Conservation (phyloP, 2,113 vertebrate genomes). For the Oceanodroma tethys region DNA sequence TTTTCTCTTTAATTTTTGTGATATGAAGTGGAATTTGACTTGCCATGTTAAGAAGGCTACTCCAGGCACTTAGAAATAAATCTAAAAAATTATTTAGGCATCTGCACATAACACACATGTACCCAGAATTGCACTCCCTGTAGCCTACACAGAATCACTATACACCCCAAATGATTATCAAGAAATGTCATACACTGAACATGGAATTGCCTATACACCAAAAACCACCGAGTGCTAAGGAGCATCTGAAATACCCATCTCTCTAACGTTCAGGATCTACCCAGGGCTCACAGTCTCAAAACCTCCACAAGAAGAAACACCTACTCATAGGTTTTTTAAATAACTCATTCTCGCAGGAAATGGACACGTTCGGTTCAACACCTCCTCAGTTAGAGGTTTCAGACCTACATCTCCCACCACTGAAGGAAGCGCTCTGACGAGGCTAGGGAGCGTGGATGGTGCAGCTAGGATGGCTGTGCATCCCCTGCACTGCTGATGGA, state of each 20-base stretch:
- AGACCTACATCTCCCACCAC: background rate
- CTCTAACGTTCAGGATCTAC: background rate
- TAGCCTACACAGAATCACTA: background rate
- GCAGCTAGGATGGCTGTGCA: accelerated
- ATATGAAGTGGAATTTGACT: constrained; percentile 19
- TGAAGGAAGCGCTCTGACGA: background rate
- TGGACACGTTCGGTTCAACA: background rate
- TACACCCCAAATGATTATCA: background rate
- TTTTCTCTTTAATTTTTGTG: constrained; percentile 15
- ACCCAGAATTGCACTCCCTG: background rate
- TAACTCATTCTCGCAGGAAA: background rate
- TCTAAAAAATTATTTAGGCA: background rate
- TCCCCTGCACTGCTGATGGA: no score
- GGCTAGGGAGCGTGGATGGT: background rate
- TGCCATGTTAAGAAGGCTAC: background rate
- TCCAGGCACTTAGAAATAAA: background rate
- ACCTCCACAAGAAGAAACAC: background rate
- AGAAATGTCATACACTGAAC: background rate
- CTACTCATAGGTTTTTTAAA: accelerated
- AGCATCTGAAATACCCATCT: background rate
- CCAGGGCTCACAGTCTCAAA: background rate
- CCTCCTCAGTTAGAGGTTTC: background rate
- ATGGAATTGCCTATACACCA: background rate
- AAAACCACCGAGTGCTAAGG: background rate
- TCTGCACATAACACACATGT: background rate